Evolutionary conservation across 2,888 invertebrate species (phyloP), one percentile per base, ranked within the genome.

Genomic region (Drosophila multiciliata): DNA sequence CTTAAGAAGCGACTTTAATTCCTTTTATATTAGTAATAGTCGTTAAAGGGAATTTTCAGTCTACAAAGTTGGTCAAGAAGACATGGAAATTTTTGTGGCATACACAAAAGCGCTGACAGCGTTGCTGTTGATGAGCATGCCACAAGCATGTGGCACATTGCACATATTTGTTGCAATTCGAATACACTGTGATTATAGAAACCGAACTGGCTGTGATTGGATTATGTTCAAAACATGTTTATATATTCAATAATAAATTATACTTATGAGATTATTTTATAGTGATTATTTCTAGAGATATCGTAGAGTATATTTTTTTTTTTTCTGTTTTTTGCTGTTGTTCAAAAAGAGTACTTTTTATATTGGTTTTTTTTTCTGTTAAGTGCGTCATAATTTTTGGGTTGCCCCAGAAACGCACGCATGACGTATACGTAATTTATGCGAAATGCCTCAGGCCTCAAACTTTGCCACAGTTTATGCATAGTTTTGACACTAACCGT

Each of bases 351-450:
- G 55, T 60, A 63, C 32, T 55, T 55, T 66, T 59, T 23, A n/a
- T 38, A 52, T 61, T 55, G 8, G 26, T n/a, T 61, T 29, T 52
- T 49, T 35, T 12, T 50, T 45, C 15, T 66, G 67, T 45, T 68
- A 75, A 78, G 65, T 54, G 67, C 55, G 73, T 66, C 63, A 73
- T 68, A 69, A 63, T 57, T 76, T 50, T 8, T 15, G 73, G 59
- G 55, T 52, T 67, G 63, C 64, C 50, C 33, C 29, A 55, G 33
- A 67, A 52, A 32, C 59, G 49, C 57, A 57, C 36, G 54, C 57
- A 52, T 63, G 64, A 38, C 83, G 75, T 75, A 67, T 67, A 50
- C 68, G 80, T 42, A 61, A 61, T 77, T 54, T 71, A 74, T 81
- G 63, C 79, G 40, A 38, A 23, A 38, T 50, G 60, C 74, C 15